A percentile compares a stretch with the other conserved stretches of the same genome.
Evolutionary conservation across 2,113 vertebrate species (phyloP).

Genomic region (Ranitomeya variabilis): DNA sequence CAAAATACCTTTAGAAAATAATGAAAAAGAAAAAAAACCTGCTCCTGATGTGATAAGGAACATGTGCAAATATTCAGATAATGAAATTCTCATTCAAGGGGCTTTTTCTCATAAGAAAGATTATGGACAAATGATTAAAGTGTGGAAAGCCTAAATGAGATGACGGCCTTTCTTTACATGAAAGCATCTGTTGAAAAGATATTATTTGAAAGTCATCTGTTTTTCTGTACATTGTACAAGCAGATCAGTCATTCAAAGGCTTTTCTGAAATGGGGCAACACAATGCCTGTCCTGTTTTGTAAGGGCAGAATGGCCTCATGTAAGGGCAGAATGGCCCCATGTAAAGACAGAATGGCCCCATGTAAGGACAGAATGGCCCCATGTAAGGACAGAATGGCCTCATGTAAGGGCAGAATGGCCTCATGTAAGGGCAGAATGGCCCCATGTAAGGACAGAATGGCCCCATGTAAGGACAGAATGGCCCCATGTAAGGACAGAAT

Average conservation of each 20-base stretch:
- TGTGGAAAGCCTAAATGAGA: constrained; percentile 62
- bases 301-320: background rate
- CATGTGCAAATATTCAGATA: constrained; percentile 64
- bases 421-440: constrained; percentile 7
- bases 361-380: background rate
- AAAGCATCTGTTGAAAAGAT: constrained; percentile 59
- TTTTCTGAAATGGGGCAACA: constrained; percentile 57
- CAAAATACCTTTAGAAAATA: constrained; percentile 56
- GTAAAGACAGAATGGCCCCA: background rate
- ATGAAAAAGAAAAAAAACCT: constrained; percentile 52
- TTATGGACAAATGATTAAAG: constrained; percentile 61
- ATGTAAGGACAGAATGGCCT: constrained; percentile 18
- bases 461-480: background rate
- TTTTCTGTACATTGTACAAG: constrained; percentile 46
- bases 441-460: background rate
- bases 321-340: constrained; percentile 19
- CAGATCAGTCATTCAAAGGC: constrained; percentile 51
- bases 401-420: background rate
- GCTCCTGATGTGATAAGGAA: constrained; percentile 65
- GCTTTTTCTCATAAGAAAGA: constrained; percentile 58
- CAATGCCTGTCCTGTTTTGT: constrained; percentile 24
- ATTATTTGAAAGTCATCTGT: constrained; percentile 55
- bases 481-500: constrained; percentile 14
- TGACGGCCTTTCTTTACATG: constrained; percentile 57
- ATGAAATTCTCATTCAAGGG: constrained; percentile 58